A percentile compares a stretch with the other conserved stretches of the same genome.
phyloP scores from a whole-genome alignment of 2,888 invertebrate species.

The Apamea epomidion region DNA sequence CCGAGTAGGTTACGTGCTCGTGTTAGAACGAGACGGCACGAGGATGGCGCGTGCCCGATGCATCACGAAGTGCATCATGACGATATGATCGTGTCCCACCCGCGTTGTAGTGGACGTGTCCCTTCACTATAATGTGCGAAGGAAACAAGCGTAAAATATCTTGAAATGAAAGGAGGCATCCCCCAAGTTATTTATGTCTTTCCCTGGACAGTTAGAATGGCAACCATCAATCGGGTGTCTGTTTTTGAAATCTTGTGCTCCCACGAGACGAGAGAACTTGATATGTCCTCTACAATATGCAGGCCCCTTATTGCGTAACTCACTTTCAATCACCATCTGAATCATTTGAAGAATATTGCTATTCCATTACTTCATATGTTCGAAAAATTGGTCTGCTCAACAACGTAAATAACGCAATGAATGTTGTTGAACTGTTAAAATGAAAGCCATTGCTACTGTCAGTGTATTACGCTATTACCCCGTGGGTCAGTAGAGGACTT shows the following conservation, averaged over 20 bases:
- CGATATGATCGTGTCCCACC: slow-evolving; percentile 52
- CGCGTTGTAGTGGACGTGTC: slow-evolving; percentile 40
- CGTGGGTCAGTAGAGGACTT: not conserved
- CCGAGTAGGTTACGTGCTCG: slow-evolving; percentile 47
- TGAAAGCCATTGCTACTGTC: no score
- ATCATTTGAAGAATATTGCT: no score
- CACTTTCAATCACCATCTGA: no score
- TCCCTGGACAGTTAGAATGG: not conserved
- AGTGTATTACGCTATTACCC: no score
- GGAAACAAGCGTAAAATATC: not conserved
- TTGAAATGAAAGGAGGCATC: not conserved
- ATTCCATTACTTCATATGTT: no score
- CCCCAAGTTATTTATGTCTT: not conserved
- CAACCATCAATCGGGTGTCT: not conserved
- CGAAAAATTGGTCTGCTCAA: no score
- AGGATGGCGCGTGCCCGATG: slow-evolving; percentile 56
- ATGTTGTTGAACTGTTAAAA: no score
- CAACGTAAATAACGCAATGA: no score
- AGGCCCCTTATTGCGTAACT: no score
- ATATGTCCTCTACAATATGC: no score
- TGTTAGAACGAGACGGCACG: slow-evolving; percentile 52
- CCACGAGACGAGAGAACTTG: no score
- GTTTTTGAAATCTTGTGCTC: not conserved
- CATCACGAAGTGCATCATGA: slow-evolving; percentile 46
- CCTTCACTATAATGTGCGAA: not conserved